Evolutionary conservation across 35 echinoderm and acorn worm genomes (phyloP).

Genomic region (Patiria miniata): DNA sequence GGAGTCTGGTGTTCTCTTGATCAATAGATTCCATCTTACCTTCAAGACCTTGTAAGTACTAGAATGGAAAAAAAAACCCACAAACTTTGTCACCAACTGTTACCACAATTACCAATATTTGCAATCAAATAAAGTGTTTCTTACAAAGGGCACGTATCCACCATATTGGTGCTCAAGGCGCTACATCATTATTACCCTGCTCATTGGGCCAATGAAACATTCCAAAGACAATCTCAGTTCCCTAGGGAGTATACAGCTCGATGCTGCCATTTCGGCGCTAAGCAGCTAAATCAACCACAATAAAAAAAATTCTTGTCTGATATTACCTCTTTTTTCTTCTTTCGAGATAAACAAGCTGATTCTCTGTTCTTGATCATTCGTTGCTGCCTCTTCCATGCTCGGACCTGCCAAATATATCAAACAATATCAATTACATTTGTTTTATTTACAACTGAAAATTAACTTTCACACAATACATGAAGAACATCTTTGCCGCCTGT

Average conservation of each 20-base stretch:
- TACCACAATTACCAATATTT: not conserved
- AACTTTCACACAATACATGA: too few relatives aligned
- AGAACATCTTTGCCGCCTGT: too few relatives aligned
- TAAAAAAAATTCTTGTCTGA: not conserved
- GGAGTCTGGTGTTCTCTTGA: slow-evolving; percentile 76
- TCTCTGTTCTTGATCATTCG: slow-evolving; percentile 99
- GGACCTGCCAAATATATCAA: slow-evolving; percentile 58
- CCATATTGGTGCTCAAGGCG: too few relatives aligned
- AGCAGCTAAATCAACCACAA: too few relatives aligned
- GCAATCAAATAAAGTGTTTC: not conserved
- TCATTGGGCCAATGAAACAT: too few relatives aligned
- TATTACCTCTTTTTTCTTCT: slow-evolving; percentile 98
- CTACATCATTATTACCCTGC: too few relatives aligned
- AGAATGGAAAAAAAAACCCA: slow-evolving; percentile 4
- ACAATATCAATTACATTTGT: not conserved
- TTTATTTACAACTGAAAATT: too few relatives aligned
- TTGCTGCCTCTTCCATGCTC: slow-evolving; percentile 95
- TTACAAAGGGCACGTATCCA: too few relatives aligned
- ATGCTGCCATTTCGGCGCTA: too few relatives aligned
- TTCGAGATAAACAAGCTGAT: slow-evolving; percentile 92
- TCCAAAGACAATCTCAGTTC: too few relatives aligned
- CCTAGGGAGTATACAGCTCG: too few relatives aligned
- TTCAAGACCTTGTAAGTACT: slow-evolving; percentile 92
- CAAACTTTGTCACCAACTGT: not conserved
- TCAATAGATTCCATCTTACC: slow-evolving; percentile 51